Evolutionary conservation across 2,888 invertebrate genomes (phyloP), one percentile per base, ranked within the genome.

Genomic region (Coelogynopora nodosa): DNA sequence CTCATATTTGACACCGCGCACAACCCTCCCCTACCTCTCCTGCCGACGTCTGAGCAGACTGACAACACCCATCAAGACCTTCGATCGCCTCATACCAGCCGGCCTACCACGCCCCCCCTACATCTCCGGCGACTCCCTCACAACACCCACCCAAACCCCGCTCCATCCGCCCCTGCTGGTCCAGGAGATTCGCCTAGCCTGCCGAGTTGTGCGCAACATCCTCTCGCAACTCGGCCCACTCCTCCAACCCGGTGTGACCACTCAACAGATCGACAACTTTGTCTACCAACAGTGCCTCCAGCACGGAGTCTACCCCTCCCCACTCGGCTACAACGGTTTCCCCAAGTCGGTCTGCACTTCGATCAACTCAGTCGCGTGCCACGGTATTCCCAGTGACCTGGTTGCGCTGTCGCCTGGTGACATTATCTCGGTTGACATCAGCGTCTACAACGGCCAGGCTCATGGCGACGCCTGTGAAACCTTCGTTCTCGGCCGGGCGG

Each of bases 391-490:
- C 0, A 96, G 97, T 91, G 93, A 94, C 90, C 93, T 96, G 88
- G 94, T 94, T n/a, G 88, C 88, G 0, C 92, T 98, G 81, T 91
- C 93, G 88, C 93, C 95, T 92, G 97, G 97, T 0, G 97, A 98
- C 91, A 95, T 96, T 87, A 93, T 97, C 30, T 97, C 96, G 92
- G 94, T 97, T 83, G 97, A 97, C 92, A 93, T 97, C 67, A 96
- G 97, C 23, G 97, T 96, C 91, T 93, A 93, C 27, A 94, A 95
- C 91, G 96, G 96, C 1, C 95, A 94, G 91, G 82, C 49, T 28
- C 97, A 97, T 93, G 97, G 97, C 0, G 97, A 97, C 91, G 96
- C 96, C 90, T 96, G 96, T 0, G 94, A 94, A 90, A 97, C 96
- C 28, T 96, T 94, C 93, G 90, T 94, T 80, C 94, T 97, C n/a